These are phyloP conservation scores for Bos indicus DNA, from an alignment of 2,113 vertebrate genomes.

Conservation along the genomic window DNA sequence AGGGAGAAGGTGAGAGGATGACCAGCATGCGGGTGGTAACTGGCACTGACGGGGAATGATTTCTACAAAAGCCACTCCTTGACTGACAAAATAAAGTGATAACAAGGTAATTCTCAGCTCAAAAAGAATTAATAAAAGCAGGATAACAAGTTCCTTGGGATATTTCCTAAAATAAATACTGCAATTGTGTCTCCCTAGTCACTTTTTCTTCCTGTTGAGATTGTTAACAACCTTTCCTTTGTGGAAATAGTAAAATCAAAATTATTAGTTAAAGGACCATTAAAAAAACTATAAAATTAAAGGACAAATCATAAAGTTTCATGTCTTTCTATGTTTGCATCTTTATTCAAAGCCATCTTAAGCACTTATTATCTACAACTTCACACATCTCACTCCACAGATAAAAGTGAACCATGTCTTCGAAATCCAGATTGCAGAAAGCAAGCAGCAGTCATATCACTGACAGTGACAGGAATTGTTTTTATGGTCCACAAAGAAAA, in stretches of 20 bases:
- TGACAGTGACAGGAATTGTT: neutral
- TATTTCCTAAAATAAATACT: neutral
- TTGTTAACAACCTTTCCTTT: neutral
- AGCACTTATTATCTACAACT: neutral
- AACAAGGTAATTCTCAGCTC: neutral
- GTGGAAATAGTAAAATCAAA: neutral
- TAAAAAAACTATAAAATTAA: neutral
- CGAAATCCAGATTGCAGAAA: neutral
- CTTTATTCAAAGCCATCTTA: neutral
- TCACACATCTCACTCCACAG: neutral
- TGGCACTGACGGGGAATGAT: neutral
- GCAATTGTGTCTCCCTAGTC: neutral
- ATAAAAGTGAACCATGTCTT: slow-evolving; percentile 7
- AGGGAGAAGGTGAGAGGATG: neutral
- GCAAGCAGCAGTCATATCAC: neutral
- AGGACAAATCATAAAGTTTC: neutral
- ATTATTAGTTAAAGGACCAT: neutral
- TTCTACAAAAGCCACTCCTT: neutral
- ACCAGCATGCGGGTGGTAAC: neutral
- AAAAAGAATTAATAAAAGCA: neutral
- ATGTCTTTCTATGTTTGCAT: neutral
- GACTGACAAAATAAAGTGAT: neutral
- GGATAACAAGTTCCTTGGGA: neutral
- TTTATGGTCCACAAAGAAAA: neutral
- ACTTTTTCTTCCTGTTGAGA: neutral